Evolutionary conservation across 2,888 invertebrate species (phyloP).

Genomic region (Endomychus coccineus): DNA sequence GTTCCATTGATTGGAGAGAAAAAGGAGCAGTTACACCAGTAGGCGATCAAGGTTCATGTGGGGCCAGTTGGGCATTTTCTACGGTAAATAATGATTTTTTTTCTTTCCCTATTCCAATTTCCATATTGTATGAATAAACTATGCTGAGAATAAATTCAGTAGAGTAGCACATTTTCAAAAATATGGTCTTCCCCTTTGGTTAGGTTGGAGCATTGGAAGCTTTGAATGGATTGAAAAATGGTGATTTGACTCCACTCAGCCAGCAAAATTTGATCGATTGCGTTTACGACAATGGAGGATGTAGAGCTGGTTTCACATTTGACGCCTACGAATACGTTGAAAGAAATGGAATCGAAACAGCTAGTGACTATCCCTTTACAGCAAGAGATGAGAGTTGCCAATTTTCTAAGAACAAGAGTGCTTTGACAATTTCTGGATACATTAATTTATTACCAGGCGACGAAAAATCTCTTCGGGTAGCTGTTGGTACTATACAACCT

Average conservation of each 20-base stretch:
- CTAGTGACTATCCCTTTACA: constrained; percentile 46
- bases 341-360: too few species aligned
- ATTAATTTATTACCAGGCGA: constrained; percentile 61
- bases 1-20: constrained; percentile 45
- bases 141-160: too few species aligned
- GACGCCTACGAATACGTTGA: constrained; percentile 76
- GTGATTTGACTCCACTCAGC: too few species aligned
- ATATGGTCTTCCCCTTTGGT: too few species aligned
- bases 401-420: constrained; percentile 14
- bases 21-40: constrained; percentile 47
- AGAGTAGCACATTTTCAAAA: too few species aligned
- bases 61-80: constrained; percentile 58
- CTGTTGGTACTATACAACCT: constrained; percentile 72
- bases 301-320: constrained; percentile 79
- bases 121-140: too few species aligned
- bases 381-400: constrained; percentile 23
- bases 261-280: constrained; percentile 87
- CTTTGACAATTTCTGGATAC: too few species aligned
- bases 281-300: constrained; percentile 81
- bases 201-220: too few species aligned
- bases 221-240: too few species aligned
- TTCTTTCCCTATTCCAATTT: too few species aligned
- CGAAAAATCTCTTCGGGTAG: constrained; percentile 57
- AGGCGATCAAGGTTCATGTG: constrained; percentile 51
- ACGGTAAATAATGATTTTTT: constrained; percentile 45